Evolutionary conservation across 2,888 invertebrate species (phyloP).

Genomic region (Amiota minor): DNA sequence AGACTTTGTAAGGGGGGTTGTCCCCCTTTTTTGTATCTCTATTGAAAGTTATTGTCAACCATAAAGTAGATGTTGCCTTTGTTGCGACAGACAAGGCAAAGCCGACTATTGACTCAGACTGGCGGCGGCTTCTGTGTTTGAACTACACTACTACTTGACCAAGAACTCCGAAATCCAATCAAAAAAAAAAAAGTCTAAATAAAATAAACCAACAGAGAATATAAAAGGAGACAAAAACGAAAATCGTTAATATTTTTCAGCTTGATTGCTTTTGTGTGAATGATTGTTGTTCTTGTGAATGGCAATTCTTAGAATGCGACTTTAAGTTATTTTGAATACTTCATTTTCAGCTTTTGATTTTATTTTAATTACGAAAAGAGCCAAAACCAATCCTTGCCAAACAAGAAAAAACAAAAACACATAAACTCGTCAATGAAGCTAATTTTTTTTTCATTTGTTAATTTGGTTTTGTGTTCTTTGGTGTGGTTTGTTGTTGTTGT

Average conservation of each 20-base stretch:
- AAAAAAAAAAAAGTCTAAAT: not conserved
- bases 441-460: slow-evolving; percentile 6
- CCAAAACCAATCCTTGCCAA: not conserved
- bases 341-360: not conserved
- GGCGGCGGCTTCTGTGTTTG: slow-evolving; percentile 10
- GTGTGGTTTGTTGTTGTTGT: not conserved
- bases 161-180: not conserved
- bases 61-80: not conserved
- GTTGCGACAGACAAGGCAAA: slow-evolving; percentile 38
- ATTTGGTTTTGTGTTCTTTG: not conserved
- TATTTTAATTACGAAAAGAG: not conserved
- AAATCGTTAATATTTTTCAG: slow-evolving; percentile 14
- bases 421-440: slow-evolving; percentile 26
- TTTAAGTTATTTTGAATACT: slow-evolving; percentile 19
- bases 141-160: not conserved
- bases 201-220: slow-evolving; percentile 29
- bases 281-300: not conserved
- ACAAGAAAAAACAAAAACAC: slow-evolving; percentile 17
- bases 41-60: too few relatives aligned
- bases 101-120: slow-evolving; percentile 45
- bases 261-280: slow-evolving; percentile 1
- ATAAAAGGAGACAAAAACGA: slow-evolving; percentile 11
- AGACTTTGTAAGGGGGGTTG: too few relatives aligned
- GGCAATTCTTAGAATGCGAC: slow-evolving; percentile 9
- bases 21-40: too few relatives aligned